Conservation (phyloP, 30 jellyfish, hydroid and myxozoan genomes). For the Aurelia aurita region DNA sequence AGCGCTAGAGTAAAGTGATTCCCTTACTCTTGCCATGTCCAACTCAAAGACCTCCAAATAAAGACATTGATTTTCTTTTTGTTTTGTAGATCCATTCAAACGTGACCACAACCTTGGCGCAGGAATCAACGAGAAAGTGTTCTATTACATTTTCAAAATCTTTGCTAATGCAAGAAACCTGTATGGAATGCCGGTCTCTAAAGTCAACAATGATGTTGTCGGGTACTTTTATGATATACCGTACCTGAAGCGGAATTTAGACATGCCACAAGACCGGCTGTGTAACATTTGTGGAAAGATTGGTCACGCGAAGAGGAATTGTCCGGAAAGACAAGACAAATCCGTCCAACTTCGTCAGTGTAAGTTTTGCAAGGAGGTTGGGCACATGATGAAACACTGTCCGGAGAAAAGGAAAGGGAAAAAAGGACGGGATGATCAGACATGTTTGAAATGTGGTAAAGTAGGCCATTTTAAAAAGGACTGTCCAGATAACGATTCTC, state of each 20-base stretch:
- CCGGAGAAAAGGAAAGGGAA: no score
- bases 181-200: slow-evolving; percentile 45
- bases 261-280: slow-evolving; percentile 79
- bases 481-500: no score
- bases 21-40: not conserved
- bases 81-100: slow-evolving; percentile 82
- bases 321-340: slow-evolving; percentile 11
- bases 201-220: not conserved
- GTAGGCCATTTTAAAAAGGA: no score
- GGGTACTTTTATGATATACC: slow-evolving; percentile 52
- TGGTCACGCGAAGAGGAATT: slow-evolving; percentile 73
- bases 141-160: slow-evolving; percentile 44
- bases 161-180: slow-evolving; percentile 61
- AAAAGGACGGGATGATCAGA: no score
- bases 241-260: slow-evolving; percentile 37
- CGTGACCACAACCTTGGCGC: slow-evolving; percentile 82
- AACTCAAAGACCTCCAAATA: not conserved
- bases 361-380: no score
- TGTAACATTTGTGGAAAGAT: slow-evolving; percentile 84
- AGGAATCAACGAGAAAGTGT: slow-evolving; percentile 75
- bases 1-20: no score
- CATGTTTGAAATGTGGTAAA: no score
- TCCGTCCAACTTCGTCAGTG: no score
- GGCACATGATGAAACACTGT: no score
- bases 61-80: not conserved